A percentile compares a stretch with the other conserved stretches of the same genome.
Evolutionary conservation across 2,113 vertebrate species (phyloP).

Genomic region (Dunckerocampus dactyliophorus): DNA sequence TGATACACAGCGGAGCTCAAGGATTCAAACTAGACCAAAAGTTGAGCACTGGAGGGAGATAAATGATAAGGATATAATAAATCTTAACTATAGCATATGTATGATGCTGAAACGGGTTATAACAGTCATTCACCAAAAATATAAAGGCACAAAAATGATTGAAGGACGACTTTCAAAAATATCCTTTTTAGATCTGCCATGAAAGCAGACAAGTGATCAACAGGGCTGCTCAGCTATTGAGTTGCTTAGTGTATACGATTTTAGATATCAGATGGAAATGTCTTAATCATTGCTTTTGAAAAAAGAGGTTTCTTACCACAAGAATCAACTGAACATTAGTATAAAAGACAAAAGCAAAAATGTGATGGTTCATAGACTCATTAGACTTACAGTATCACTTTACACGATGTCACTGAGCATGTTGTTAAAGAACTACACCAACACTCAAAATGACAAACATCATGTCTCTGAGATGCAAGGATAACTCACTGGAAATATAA

Average conservation of each 20-base stretch:
- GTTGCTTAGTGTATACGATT: conserved; percentile 37
- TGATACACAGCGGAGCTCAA: background rate
- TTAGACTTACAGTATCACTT: conserved; percentile 35
- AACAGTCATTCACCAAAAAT: conserved; percentile 21
- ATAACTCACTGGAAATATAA: conserved; percentile 30
- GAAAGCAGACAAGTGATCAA: conserved; percentile 3
- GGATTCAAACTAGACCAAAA: conserved; percentile 1
- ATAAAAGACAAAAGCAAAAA: conserved; percentile 34
- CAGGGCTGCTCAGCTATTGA: conserved; percentile 30
- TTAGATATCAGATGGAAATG: conserved; percentile 24
- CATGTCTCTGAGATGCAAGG: conserved; percentile 45
- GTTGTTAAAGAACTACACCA: conserved; percentile 32
- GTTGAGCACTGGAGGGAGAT: conserved; percentile 9
- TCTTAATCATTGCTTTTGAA: background rate
- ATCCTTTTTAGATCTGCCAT: conserved; percentile 3
- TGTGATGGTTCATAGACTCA: conserved; percentile 22
- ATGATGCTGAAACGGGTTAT: background rate
- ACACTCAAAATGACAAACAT: conserved; percentile 39
- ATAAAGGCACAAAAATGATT: conserved; percentile 14
- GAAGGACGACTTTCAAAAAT: conserved; percentile 3
- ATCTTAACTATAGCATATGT: background rate
- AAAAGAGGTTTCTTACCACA: conserved; percentile 13
- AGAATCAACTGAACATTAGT: conserved; percentile 26
- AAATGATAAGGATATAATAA: conserved; percentile 8
- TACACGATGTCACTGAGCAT: conserved; percentile 19